Evolutionary conservation across 1,140 invertebrate species (phyloP), one percentile per base, ranked within the genome.

Genomic region (Drosophila arizonae): DNA sequence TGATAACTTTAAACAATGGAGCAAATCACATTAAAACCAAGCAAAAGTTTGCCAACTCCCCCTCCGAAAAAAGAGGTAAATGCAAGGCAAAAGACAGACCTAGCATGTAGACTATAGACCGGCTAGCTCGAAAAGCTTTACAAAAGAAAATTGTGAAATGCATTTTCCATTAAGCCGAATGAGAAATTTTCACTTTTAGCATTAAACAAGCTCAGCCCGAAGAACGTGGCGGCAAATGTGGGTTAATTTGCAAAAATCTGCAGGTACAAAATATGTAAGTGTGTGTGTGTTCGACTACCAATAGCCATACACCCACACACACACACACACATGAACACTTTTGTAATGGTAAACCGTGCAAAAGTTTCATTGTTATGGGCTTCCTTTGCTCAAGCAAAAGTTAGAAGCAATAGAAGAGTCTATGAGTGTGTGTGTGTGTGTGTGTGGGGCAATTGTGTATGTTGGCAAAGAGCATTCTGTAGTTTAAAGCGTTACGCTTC

Each of bases 281-380:
- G 28, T 39, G 64, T 28, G 39, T 33, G 39, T 17, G 43, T 9
- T 33, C 0, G 33, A 33, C 33, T 33, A 33, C 33, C 33, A 33
- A 33, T 33, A 33, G 33, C 33, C 33, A 33, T 33, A 9, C 1
- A 33, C 33, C 33, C 33, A 33, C 30, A 33, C 30, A 33, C 30
- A 33, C 6, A 67, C 36, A 26, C 39, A 39, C 17, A 39, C 43
- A 62, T 50, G 43, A 26, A 63, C 50, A 48, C 17, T 50, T 41
- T 17, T 46, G 51, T 71, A 76, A 87, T 87, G 87, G 82, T 68
- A 75, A 78, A 76, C 54, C 76, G 72, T 72, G 62, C 66, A 86
- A 76, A 77, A 86, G 64, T 82, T 87, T 76, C 82, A 87, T 86
- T 85, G 82, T 81, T 85, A 81, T 81, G 75, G 62, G 75, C 67